Base-by-base conservation (phyloP, 2,113 vertebrate species). In the Siniperca knerii region DNA sequence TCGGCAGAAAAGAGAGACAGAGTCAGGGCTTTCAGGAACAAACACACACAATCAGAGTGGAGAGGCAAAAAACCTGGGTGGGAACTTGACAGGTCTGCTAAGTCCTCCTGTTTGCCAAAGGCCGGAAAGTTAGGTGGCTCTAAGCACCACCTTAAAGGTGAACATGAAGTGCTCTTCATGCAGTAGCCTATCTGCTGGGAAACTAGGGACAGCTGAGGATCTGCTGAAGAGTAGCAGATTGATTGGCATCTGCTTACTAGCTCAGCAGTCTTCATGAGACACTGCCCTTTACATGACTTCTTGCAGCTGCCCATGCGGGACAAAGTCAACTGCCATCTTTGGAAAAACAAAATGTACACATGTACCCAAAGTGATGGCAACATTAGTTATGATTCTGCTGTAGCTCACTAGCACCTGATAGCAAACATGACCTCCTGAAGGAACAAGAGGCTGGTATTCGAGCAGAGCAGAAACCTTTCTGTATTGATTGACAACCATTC, bases 171-270 rank as follows among this genome's bases (percentile, higher is more conserved):
- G 92, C 94, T 96, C 96, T 94, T 93, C 80, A 90, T 93, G 93
- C 95, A 95, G 95, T 95, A 37, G 35, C 35, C 35, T 37, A 96
- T 94, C 94, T 94, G 78, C 77, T 84, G 88, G 94, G 92, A 96
- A 96, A 96, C 90, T 93, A 92, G 94, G 83, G 95, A 93, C 95
- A 96, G 94, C 92, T 94, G 94, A 95, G 90, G 92, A 94, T 95
- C 95, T 95, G 96, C 96, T 25, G 9, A 57, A 68, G 79, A 88
- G 74, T 93, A 94, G 62, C 84, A 92, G 96, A 96, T 96, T 96
- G 92, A 96, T 89, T 93, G 94, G 90, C 96, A 97, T 96, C 95
- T 97, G 96, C 92, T 12, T 92, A 70, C 54, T 18, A 48, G 75
- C 33, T 11, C 46, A 70, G 29, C 11, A 57, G 75, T 23, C 23